A percentile compares a stretch with the other conserved stretches of the same genome.
phyloP scores from a whole-genome alignment of 1,140 invertebrate genomes.

The Drosophila elegans region DNA sequence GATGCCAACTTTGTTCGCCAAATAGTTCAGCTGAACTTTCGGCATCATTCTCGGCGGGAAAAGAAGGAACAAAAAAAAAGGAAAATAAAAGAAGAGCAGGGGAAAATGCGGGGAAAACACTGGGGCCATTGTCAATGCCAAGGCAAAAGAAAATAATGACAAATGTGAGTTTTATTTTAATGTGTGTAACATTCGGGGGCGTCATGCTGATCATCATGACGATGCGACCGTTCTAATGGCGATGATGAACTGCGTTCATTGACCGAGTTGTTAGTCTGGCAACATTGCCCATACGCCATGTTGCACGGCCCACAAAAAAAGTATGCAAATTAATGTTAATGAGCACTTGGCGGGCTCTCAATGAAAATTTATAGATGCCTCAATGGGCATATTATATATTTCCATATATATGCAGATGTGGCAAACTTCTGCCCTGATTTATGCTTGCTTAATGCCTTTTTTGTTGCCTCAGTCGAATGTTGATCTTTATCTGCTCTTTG shows the following conservation, averaged over 20 bases:
- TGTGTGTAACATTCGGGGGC: constrained; percentile 67
- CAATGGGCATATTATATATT: constrained; percentile 13
- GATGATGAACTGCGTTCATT: constrained; percentile 28
- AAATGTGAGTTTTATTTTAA: constrained; percentile 80
- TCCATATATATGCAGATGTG: neutral
- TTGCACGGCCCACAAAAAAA: constrained; percentile 47
- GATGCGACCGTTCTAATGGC: constrained; percentile 6
- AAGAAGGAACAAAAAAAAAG: neutral
- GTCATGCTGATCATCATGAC: constrained; percentile 43
- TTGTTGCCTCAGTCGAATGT: constrained; percentile 18
- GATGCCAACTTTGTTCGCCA: constrained; percentile 25
- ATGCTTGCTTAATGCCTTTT: constrained; percentile 31
- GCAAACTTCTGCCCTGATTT: constrained; percentile 30
- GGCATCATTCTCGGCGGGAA: neutral
- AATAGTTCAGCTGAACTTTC: constrained; percentile 39
- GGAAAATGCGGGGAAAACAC: constrained; percentile 1
- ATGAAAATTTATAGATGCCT: constrained; percentile 48
- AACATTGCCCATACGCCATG: constrained; percentile 62
- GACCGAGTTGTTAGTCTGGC: constrained; percentile 28
- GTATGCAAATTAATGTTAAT: constrained; percentile 60
- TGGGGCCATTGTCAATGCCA: constrained; percentile 47
- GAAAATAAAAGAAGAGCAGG: neutral
- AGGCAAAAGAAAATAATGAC: constrained; percentile 52
- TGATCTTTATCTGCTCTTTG: constrained; percentile 33
- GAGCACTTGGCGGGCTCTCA: constrained; percentile 35